These are phyloP conservation scores for Muscicapa striata DNA, from an alignment of 2,797 vertebrate species.

Conservation along the genomic window DNA sequence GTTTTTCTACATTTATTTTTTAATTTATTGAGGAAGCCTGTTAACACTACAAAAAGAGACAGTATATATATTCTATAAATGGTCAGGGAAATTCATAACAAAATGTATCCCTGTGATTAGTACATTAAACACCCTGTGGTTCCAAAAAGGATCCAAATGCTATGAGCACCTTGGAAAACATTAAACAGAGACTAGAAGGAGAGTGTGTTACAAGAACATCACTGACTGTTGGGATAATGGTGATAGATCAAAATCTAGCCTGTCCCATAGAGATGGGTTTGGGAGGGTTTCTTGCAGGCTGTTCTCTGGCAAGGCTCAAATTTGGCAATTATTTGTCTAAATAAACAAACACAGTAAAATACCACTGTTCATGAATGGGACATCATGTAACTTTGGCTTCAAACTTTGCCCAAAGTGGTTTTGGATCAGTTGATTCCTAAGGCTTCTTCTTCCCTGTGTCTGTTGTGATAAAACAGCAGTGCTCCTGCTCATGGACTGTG, in stretches of 20 bases:
- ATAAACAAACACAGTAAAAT: slow-evolving; percentile 29
- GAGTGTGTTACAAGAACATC: not conserved
- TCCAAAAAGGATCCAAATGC: slow-evolving; percentile 31
- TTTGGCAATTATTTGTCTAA: slow-evolving; percentile 41
- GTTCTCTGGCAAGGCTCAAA: not conserved
- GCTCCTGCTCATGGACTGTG: not conserved
- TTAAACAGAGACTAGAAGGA: slow-evolving; percentile 13
- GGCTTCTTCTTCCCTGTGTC: not conserved
- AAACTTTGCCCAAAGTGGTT: not conserved
- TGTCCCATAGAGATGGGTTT: not conserved
- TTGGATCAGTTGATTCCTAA: not conserved
- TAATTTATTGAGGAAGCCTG: slow-evolving; percentile 59
- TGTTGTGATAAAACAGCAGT: not conserved
- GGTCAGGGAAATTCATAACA: not conserved
- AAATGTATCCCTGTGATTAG: not conserved
- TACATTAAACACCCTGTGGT: slow-evolving; percentile 17
- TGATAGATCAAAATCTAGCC: slow-evolving; percentile 24
- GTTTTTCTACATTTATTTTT: slow-evolving; percentile 62
- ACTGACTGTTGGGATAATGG: not conserved
- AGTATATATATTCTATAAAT: slow-evolving; percentile 31
- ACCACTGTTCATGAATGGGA: not conserved
- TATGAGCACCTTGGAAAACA: slow-evolving; percentile 31
- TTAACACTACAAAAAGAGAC: slow-evolving; percentile 48
- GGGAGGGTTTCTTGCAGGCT: not conserved
- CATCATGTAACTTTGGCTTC: not conserved